Base-by-base conservation (phyloP, 2,888 invertebrate species). In the Neoscelio sp. region DNA sequence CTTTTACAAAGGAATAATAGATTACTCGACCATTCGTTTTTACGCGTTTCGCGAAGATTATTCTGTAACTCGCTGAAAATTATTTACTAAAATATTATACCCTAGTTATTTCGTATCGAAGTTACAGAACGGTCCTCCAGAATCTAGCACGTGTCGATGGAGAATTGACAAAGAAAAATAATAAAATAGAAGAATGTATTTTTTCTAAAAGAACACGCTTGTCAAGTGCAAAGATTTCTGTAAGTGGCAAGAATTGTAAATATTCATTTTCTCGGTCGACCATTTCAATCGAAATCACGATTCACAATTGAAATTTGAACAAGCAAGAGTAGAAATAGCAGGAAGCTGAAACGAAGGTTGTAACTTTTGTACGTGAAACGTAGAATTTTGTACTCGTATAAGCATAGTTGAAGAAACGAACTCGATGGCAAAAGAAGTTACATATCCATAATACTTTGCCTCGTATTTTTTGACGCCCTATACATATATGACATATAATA, bases 361-460 rank as follows among this genome's bases (percentile, higher is more conserved):
- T 78, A 78, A 67, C 44, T 78, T 78, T 78, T 78, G 67, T 78
- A 78, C 67, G 71, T 46, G 71, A 71, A 54, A 62, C 17, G 70
- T 71, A 77, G 65, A 65, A 71, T 77, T 77, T 76, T 77, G 42
- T 77, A 77, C 68, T 70, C 42, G 44, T 64, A 65, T 77, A 64
- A 67, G 23, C 60, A 60, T 77, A 79, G 74, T 68, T 50, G 42
- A 67, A 71, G 70, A 76, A 68, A 76, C 42, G 62, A 76, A 76
- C 30, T 56, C 54, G 46, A 52, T 10, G 77, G 74, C 71, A 77
- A 78, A 78, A 23, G 6, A 78, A 70, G 48, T 79, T 48, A 81
- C 81, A 81, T 81, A 81, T 81, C 79, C 77, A 77, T 50, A 64
- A 76, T 40, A 79, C 46, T 75, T 80, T 80, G 71, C 78, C 78